These are phyloP conservation scores for Oxystoma pomonae DNA, from an alignment of 2,888 invertebrate genomes.

Conservation along the genomic window DNA sequence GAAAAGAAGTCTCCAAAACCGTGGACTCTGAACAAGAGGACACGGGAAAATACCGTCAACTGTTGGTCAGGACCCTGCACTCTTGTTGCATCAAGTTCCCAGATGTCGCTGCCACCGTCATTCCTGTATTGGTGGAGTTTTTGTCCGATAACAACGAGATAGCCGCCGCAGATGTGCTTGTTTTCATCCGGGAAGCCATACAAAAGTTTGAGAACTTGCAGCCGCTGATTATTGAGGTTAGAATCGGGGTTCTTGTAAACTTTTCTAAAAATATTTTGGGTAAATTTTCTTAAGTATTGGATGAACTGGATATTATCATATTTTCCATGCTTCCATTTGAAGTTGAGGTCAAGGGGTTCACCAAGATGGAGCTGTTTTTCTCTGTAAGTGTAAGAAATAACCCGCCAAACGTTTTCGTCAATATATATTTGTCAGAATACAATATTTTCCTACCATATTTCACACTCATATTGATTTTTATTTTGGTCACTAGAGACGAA, in stretches of 20 bases:
- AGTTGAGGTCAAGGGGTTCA: too few relatives aligned
- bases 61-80: conserved; percentile 92
- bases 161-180: conserved; percentile 90
- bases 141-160: conserved; percentile 83
- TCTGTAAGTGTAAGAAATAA: too few relatives aligned
- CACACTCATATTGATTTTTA: too few relatives aligned
- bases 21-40: conserved; percentile 85
- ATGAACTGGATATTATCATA: too few relatives aligned
- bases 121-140: conserved; percentile 93
- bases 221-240: conserved; percentile 75
- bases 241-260: conserved; percentile 6
- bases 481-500: too few relatives aligned
- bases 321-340: too few relatives aligned
- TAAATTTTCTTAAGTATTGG: too few relatives aligned
- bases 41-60: conserved; percentile 90
- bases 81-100: conserved; percentile 93
- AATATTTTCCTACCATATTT: too few relatives aligned
- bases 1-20: conserved; percentile 90
- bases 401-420: too few relatives aligned
- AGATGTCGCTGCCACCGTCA: conserved; percentile 89
- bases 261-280: too few relatives aligned
- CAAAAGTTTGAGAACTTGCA: conserved; percentile 83
- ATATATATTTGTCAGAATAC: too few relatives aligned
- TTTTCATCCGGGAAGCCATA: conserved; percentile 95
- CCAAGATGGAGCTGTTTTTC: too few relatives aligned